Evolutionary conservation across 2,888 invertebrate genomes (phyloP).

Genomic region (Pollenia labialis): DNA sequence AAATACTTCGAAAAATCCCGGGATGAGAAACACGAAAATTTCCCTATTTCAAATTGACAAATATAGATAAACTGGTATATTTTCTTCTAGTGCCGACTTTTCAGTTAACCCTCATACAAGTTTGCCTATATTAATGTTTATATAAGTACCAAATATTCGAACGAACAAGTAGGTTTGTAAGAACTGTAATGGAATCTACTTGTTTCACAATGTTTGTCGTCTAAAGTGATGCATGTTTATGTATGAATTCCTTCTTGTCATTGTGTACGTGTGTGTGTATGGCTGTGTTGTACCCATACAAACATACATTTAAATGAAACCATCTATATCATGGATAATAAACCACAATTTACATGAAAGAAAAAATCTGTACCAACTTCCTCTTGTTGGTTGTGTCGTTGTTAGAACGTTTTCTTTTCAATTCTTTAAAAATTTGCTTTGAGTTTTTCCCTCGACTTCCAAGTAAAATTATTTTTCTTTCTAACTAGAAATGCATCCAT

Average conservation of each 20-base stretch:
- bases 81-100: neutral
- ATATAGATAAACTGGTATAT: too few relatives aligned
- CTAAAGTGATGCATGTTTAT: neutral
- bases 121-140: neutral
- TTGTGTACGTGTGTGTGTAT: neutral
- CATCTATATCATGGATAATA: constrained; percentile 51
- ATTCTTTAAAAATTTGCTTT: constrained; percentile 2
- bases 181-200: constrained; percentile 44
- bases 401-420: neutral
- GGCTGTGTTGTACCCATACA: neutral
- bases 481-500: neutral
- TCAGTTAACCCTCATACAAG: neutral
- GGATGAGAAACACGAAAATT: too few relatives aligned
- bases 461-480: neutral
- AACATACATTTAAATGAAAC: constrained; percentile 34
- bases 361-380: constrained; percentile 31
- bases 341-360: constrained; percentile 55
- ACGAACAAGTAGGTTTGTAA: neutral
- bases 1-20: too few relatives aligned
- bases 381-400: neutral
- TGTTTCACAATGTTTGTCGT: constrained; percentile 8
- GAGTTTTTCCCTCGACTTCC: neutral
- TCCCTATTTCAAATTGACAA: too few relatives aligned
- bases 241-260: too few relatives aligned
- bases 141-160: neutral